Percentiles rank a stretch among this genome's conserved stretches.
Evolutionary conservation across 2,113 vertebrate species (phyloP).

Genomic region (Oplegnathus fasciatus): DNA sequence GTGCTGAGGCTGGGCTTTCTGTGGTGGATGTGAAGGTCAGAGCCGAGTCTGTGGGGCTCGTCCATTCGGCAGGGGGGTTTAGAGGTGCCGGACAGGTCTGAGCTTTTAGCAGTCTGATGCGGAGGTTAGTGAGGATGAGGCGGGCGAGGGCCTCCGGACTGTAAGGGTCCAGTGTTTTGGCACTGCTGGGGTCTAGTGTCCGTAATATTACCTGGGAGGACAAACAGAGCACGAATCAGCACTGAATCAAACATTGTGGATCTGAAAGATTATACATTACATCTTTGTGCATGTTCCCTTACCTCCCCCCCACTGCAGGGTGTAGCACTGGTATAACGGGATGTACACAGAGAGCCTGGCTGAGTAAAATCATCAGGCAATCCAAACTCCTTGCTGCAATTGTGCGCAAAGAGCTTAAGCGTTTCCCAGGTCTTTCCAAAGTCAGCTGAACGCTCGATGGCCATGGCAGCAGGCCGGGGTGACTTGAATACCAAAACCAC

Average conservation of each 20-base stretch:
- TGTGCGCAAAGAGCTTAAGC: slow-evolving; percentile 89
- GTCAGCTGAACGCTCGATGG: slow-evolving; percentile 89
- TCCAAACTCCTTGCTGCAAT: slow-evolving; percentile 89
- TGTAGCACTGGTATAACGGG: slow-evolving; percentile 86
- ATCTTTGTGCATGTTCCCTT: slow-evolving; percentile 52
- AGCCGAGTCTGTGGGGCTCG: slow-evolving; percentile 11
- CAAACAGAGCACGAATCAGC: slow-evolving; percentile 17
- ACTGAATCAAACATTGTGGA: neutral
- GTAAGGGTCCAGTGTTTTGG: slow-evolving; percentile 86
- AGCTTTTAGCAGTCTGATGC: slow-evolving; percentile 87
- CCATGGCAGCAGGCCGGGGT: slow-evolving; percentile 89
- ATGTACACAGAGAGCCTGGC: slow-evolving; percentile 88
- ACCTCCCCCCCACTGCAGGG: slow-evolving; percentile 92
- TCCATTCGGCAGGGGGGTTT: neutral
- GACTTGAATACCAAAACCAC: slow-evolving; percentile 90
- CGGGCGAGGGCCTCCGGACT: slow-evolving; percentile 85
- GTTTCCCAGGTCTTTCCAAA: slow-evolving; percentile 88
- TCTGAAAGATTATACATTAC: neutral
- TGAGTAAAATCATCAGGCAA: slow-evolving; percentile 86
- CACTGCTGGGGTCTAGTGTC: slow-evolving; percentile 82
- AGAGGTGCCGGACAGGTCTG: slow-evolving; percentile 82
- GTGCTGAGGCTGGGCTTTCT: slow-evolving; percentile 80
- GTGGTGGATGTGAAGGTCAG: slow-evolving; percentile 26
- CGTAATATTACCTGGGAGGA: slow-evolving; percentile 88
- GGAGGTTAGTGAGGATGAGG: slow-evolving; percentile 90